phyloP scores from a whole-genome alignment of 2,888 invertebrate species.

The Chrysomela aeneicollis region DNA sequence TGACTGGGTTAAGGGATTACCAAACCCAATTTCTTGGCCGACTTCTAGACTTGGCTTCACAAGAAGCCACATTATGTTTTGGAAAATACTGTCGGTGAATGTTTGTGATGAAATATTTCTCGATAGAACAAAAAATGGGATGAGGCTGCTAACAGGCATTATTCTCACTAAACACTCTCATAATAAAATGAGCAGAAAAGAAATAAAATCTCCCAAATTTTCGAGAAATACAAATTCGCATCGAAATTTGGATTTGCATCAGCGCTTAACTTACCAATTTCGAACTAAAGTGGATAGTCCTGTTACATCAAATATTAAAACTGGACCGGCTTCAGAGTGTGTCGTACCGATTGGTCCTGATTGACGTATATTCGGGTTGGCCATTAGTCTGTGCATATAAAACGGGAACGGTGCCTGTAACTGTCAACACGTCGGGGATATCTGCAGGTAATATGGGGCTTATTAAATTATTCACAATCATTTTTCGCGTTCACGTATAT shows the following conservation, averaged over 20 bases:
- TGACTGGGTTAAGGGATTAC: no score
- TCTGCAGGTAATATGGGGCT: conserved; percentile 3
- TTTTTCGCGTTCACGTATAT: neutral
- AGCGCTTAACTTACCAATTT: conserved; percentile 4
- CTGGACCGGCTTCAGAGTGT: conserved; percentile 21
- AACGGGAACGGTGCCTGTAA: conserved; percentile 2
- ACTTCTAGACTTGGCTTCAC: no score
- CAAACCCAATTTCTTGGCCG: no score
- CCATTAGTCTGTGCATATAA: conserved; percentile 54
- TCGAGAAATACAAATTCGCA: neutral
- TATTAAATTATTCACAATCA: conserved; percentile 18
- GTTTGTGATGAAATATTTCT: no score
- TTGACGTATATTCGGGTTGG: conserved; percentile 57
- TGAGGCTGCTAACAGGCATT: no score
- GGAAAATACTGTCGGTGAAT: no score
- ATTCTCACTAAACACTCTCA: no score
- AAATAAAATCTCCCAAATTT: no score
- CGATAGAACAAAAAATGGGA: no score
- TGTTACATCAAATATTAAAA: conserved; percentile 50
- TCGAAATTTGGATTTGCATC: neutral
- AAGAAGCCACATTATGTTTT: no score
- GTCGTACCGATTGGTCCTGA: conserved; percentile 45
- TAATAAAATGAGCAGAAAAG: no score
- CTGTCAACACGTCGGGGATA: conserved; percentile 14
- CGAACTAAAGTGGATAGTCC: conserved; percentile 40